A percentile compares a stretch with the other conserved stretches of the same genome.
Evolutionary conservation across 2,113 vertebrate genomes (phyloP).

Genomic region (Equus quagga): DNA sequence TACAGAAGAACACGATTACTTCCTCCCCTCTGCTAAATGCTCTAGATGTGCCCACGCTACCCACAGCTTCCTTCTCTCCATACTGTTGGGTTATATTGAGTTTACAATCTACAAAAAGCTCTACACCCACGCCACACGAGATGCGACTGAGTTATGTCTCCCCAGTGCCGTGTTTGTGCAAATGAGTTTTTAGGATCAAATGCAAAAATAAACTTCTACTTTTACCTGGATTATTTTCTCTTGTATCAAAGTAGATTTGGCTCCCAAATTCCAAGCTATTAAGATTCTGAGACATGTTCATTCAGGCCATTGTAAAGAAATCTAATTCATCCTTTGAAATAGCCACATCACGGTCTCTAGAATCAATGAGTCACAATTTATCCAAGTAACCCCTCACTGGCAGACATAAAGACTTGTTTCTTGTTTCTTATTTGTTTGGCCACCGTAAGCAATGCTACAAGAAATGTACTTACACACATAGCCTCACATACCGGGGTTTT

Average conservation of each 20-base stretch:
- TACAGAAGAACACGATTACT: neutral
- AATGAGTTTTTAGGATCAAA: neutral
- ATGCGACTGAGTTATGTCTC: neutral
- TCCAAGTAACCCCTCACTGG: neutral
- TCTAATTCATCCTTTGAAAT: neutral
- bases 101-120: neutral
- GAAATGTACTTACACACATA: neutral
- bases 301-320: neutral
- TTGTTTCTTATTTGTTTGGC: conserved; percentile 1
- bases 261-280: neutral
- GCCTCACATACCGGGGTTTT: neutral
- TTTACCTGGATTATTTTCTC: neutral
- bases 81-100: neutral
- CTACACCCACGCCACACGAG: neutral
- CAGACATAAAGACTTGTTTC: neutral
- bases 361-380: neutral
- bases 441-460: neutral
- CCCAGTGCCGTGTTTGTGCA: neutral
- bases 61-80: neutral
- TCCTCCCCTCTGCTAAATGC: neutral
- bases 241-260: neutral
- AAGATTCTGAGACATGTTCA: conserved; percentile 6
- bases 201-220: neutral
- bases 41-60: neutral
- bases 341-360: neutral